Evolutionary conservation across 2,113 vertebrate species (phyloP), one percentile per base, ranked within the genome.

Genomic region (Labrus mixtus): DNA sequence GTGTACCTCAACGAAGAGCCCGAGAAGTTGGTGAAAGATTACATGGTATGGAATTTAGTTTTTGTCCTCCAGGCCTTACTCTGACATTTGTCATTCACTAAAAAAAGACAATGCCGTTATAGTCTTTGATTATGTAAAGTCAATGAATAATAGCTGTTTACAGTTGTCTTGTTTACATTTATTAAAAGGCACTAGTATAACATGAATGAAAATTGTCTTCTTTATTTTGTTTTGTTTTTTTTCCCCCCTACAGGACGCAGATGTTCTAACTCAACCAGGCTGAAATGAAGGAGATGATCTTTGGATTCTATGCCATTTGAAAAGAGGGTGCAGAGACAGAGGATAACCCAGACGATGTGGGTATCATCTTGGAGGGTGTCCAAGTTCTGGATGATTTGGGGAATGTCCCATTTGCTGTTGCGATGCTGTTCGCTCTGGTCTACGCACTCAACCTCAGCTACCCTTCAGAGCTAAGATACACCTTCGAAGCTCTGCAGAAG

Each of bases 1-100:
- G 29, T 74, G 12, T 56, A 56, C n/a, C 17, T 73, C 12, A 68
- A 68, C 1, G 20, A 68, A 48, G 67, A 69, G 29, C 62, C 45
- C 11, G 46, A 60, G 46, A 76, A 53, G 23, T 13, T 71, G 9
- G 57, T 71, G 29, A 71, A 9, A 4, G 43, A 60, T 12, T 33
- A 33, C 29, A 6, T 33, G 29, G 29, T 33, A 33, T 33, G 29
- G 4, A 33, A 33, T 6, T 33, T 13, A 43, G 41, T 1, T 43
- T 43, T 43, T 43, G 4, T 43, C 11, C 11, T 1, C 41, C 41
- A 12, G 41, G 8, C 11, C 41, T 43, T 43, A 43, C 4, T 43
- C 41, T 43, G 8, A 43, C 41, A 43, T 43, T 13, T 43, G 11
- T 33, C 25, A 25, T 25, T 25, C 25, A 25, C 25, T 25, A 33